A percentile compares a stretch with the other conserved stretches of the same genome.
phyloP scores from a whole-genome alignment of 2,113 vertebrate species.

The Chlorodrepanis virens region DNA sequence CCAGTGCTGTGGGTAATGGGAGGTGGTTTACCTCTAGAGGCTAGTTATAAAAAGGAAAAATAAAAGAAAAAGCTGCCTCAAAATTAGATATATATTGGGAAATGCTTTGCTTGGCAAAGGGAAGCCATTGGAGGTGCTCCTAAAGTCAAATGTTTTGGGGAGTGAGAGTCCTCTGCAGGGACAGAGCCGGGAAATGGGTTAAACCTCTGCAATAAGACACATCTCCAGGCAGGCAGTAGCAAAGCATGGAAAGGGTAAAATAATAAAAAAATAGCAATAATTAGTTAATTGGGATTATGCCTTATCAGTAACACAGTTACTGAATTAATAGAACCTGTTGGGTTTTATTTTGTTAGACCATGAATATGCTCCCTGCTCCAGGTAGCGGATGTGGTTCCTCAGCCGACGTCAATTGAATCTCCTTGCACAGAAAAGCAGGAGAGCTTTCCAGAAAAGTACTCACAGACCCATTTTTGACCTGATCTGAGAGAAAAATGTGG shows the following conservation, averaged over 20 bases:
- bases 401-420: rapidly evolving
- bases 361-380: background rate
- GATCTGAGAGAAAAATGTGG: background rate
- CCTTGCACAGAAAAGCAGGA: background rate
- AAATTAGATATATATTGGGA: background rate
- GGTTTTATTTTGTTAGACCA: background rate
- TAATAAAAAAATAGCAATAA: background rate
- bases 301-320: background rate
- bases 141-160: background rate
- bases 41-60: background rate
- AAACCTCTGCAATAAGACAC: background rate
- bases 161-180: background rate
- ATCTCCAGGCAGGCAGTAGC: rapidly evolving
- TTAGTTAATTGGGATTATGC: background rate
- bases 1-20: background rate
- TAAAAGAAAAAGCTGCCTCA: background rate
- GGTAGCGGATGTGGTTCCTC: rapidly evolving
- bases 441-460: background rate
- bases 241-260: background rate
- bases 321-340: background rate
- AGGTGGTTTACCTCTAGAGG: background rate
- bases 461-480: background rate
- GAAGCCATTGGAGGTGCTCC: background rate
- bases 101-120: background rate
- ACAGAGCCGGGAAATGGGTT: background rate